A percentile compares a stretch with the other conserved stretches of the same genome.
phyloP scores from a whole-genome alignment of 2,113 vertebrate species.

The Notiomystis cincta region DNA sequence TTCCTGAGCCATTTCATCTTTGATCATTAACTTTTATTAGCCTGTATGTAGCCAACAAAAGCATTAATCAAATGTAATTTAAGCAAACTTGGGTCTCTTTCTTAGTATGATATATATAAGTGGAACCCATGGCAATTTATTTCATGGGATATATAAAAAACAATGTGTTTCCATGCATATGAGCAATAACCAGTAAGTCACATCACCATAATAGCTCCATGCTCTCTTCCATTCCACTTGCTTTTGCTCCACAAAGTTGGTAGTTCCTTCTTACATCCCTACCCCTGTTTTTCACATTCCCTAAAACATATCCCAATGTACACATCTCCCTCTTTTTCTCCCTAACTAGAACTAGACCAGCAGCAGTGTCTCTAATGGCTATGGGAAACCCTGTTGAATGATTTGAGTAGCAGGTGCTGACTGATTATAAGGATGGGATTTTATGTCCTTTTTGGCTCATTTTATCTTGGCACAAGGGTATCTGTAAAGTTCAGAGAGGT shows the following conservation, averaged over 20 bases:
- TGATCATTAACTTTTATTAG: background rate
- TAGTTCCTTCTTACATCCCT: background rate
- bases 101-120: background rate
- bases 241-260: background rate
- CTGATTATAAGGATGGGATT: background rate
- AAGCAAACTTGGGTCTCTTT: background rate
- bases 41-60: background rate
- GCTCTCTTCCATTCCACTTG: background rate
- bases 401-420: background rate
- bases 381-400: fast-evolving
- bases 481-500: background rate
- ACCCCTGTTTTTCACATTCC: background rate
- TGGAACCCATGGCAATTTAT: background rate
- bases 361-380: fast-evolving
- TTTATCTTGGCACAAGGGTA: background rate
- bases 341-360: background rate
- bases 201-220: background rate
- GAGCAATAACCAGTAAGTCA: background rate
- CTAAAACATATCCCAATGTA: background rate
- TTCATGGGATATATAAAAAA: background rate
- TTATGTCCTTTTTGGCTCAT: background rate
- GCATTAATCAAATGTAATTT: background rate
- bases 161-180: background rate
- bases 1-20: background rate
- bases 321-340: background rate